These are phyloP conservation scores for Grallaria varia DNA, from an alignment of 2,113 vertebrate species.

Conservation along the genomic window DNA sequence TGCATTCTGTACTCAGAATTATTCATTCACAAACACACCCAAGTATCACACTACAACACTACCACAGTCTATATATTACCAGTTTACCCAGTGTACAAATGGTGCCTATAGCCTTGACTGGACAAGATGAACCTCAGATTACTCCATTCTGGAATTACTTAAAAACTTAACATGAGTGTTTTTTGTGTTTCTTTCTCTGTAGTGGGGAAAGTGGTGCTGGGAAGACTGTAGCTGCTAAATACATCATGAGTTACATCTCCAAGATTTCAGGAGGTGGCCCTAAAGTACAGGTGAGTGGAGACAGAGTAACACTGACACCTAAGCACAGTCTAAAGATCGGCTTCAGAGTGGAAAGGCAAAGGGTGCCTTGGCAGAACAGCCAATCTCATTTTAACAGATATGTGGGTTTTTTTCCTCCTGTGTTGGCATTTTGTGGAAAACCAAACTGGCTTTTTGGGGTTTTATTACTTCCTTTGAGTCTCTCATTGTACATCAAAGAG, in stretches of 20 bases:
- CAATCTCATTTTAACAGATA: background rate
- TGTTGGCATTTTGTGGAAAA: background rate
- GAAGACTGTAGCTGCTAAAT: constrained; percentile 97
- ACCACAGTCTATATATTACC: background rate
- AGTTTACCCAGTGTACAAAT: background rate
- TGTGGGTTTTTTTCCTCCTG: background rate
- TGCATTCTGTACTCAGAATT: background rate
- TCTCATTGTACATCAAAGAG: background rate
- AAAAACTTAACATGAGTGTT: background rate
- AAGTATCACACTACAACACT: background rate
- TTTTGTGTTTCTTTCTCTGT: constrained; percentile 2
- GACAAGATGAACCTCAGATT: background rate
- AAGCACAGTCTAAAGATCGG: background rate
- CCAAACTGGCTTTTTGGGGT: background rate
- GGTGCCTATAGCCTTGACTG: background rate
- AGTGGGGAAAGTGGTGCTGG: constrained; percentile 97
- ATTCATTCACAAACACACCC: background rate
- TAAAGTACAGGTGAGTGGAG: constrained; percentile 88
- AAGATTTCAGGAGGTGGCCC: constrained; percentile 93
- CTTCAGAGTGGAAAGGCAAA: background rate
- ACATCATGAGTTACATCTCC: constrained; percentile 96
- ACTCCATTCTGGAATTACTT: background rate
- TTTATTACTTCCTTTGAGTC: background rate
- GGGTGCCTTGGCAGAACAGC: background rate
- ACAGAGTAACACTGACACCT: background rate